Base-by-base conservation (phyloP, 2,797 vertebrate genomes). In the Anas georgica region DNA sequence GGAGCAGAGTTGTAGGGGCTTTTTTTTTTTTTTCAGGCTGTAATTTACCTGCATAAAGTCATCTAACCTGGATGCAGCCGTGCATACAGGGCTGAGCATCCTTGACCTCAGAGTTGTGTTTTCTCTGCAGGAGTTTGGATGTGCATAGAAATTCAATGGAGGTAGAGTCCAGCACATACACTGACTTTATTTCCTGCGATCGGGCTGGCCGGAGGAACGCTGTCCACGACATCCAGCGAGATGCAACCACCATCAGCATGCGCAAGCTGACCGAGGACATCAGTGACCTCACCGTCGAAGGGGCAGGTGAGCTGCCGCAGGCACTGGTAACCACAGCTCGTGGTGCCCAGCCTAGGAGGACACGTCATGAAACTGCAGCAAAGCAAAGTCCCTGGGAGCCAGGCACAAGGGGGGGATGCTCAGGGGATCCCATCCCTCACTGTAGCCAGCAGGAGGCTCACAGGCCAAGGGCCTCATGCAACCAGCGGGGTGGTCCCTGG, bases 161-260 rank as follows among this genome's bases (percentile, higher is more conserved):
- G 97, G 98, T 99, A 93, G 99, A 99, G 98, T 98, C 99, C 98
- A 98, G 98, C 97, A 98, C 98, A 41, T 99, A 99, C 97, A 98
- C 98, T 1, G 99, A 99, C 96, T 99, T 99, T 92, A 99, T 99
- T 96, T 98, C 98, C 98, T 99, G 99, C 45, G 99, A 99, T 97
- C 98, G 99, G 85, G 98, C 98, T 0, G 99, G 99, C 88, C 99
- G 99, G 92, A 98, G 99, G 98, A 99, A 99, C 70, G 99, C 99
- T 1, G 98, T 99, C 90, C 99, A 99, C 1, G 99, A 99, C 98
- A 99, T 99, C 97, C 94, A 98, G 31, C 97, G 98, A 11, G 98
- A 99, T 58, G 98, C 97, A 0, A 92, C 90, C 56, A 96, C 68
- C 7, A 96, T 97, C 95, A 98, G 98, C 91, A 98, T 99, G 96